phyloP scores from a whole-genome alignment of 2,113 vertebrate species.

The Acrocephalus arundinaceus region DNA sequence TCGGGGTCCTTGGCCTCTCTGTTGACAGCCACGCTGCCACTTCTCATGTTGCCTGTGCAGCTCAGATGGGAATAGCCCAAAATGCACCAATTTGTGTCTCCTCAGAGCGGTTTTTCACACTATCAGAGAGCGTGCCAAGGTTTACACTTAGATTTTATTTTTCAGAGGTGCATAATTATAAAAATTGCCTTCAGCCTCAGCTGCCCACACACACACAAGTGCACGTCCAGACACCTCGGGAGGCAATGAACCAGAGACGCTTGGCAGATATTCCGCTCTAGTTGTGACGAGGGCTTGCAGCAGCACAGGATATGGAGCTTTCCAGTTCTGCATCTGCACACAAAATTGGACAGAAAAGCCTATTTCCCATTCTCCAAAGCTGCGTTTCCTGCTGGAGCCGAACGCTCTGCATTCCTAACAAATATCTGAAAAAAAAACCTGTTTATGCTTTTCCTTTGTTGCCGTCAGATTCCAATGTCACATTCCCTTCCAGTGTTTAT shows the following conservation, averaged over 20 bases:
- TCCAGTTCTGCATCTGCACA: background rate
- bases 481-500: background rate
- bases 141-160: background rate
- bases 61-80: constrained; percentile 47
- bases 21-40: constrained; percentile 49
- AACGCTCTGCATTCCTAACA: background rate
- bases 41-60: background rate
- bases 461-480: background rate
- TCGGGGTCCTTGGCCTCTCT: constrained; percentile 47
- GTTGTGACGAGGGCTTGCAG: background rate
- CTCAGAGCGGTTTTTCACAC: constrained; percentile 45
- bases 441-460: background rate
- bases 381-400: background rate
- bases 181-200: background rate
- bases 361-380: constrained; percentile 5
- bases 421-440: background rate
- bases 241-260: background rate
- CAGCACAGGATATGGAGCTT: background rate
- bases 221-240: background rate
- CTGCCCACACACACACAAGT: background rate
- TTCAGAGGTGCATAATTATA: constrained; percentile 35
- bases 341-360: background rate
- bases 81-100: constrained; percentile 3
- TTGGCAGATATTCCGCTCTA: constrained; percentile 8
- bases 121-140: background rate